Evolutionary conservation across 2,113 vertebrate genomes (phyloP), one percentile per base, ranked within the genome.

Genomic region (Eclectus roratus): DNA sequence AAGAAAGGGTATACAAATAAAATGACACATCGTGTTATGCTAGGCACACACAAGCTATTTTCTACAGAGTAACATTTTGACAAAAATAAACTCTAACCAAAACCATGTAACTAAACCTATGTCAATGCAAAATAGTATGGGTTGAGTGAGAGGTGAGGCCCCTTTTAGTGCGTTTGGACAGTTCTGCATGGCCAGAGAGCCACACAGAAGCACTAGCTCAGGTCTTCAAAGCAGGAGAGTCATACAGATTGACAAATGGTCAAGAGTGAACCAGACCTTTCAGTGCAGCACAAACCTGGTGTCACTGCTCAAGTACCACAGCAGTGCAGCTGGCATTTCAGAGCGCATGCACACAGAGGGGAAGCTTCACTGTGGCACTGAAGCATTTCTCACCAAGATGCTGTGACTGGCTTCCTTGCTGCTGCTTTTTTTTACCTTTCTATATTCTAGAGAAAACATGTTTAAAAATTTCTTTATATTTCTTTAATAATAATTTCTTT

Each of bases 1-100:
- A 91, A 93, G 91, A 94, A 96, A 95, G 88, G 87, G 92, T 80
- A 92, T 76, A 91, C 92, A 97, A 97, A 97, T 89, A 96, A 95
- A 98, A 96, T 84, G 95, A 97, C 89, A 94, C 39, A 80, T 8
- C 44, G 81, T 77, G 92, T 83, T 96, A 66, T 4, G 53, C 85
- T 25, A 91, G 95, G 87, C 80, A 96, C 56, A 43, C 69, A 85
- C 58, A 66, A 60, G 85, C 96, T 94, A 88, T 74, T 95, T 97
- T 91, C 95, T 86, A 81, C 43, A 85, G 79, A 91, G 88, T 41
- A 96, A 90, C 86, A 77, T 93, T 96, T 96, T 89, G 95, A 87
- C 83, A 60, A 64, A 87, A 91, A 71, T 81, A 93, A 97, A 95
- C 89, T 91, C 84, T 82, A 85, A 64, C 37, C 63, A 64, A 65